A percentile compares a stretch with the other conserved stretches of the same genome.
Conservation (phyloP, 2,113 vertebrate genomes). For the Alexandromys fortis region DNA sequence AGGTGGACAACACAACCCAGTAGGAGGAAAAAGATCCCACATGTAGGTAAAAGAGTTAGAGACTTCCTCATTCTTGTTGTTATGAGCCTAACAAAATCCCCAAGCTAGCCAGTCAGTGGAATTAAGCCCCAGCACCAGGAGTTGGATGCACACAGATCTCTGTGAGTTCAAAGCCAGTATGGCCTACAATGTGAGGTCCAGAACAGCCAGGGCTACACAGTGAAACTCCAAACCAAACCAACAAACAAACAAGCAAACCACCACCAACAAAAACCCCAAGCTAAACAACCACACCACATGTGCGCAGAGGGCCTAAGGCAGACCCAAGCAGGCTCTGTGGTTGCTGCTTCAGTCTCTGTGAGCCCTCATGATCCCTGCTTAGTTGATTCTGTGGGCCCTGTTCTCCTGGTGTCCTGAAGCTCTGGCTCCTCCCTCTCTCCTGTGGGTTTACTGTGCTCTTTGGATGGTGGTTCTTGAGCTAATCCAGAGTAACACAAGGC, state of each 20-base stretch:
- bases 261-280: background rate
- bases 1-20: background rate
- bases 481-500: background rate
- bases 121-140: accelerated
- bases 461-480: background rate
- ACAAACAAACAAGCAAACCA: background rate
- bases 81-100: background rate
- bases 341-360: background rate
- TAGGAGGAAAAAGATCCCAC: background rate
- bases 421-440: background rate
- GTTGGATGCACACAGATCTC: accelerated
- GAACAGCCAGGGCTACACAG: background rate
- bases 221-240: background rate
- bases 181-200: background rate
- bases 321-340: background rate
- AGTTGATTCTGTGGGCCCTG: background rate
- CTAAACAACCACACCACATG: background rate
- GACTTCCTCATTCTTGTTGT: accelerated
- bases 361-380: background rate
- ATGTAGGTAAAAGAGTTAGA: background rate
- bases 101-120: accelerated
- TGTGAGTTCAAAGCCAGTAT: background rate
- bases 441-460: accelerated
- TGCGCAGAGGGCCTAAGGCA: background rate
- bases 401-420: background rate